A percentile compares a stretch with the other conserved stretches of the same genome.
Conservation (phyloP, 2,797 vertebrate species). For the Lerista edwardsae region DNA sequence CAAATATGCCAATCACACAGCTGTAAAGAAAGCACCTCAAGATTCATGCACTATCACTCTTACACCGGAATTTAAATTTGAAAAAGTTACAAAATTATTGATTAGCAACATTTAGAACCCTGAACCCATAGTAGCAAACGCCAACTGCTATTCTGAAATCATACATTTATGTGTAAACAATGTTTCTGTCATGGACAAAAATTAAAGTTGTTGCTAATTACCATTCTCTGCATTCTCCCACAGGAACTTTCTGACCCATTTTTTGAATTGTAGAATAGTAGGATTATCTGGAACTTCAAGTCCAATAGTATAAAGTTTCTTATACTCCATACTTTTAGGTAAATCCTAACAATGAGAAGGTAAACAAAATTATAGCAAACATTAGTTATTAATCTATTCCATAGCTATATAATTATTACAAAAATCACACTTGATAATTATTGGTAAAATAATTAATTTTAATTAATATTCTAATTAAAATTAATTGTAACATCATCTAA, state of each 20-base stretch:
- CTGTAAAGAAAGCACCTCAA: neutral
- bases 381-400: neutral
- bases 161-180: conserved; percentile 23
- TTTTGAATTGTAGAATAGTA: conserved; percentile 79
- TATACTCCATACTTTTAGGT: conserved; percentile 75
- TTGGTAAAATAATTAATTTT: no score
- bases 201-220: conserved; percentile 60
- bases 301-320: conserved; percentile 76
- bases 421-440: no score
- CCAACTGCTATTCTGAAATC: conserved; percentile 7
- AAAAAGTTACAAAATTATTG: neutral
- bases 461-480: no score
- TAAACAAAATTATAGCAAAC: conserved; percentile 38
- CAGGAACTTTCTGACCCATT: conserved; percentile 76
- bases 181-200: neutral
- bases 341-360: conserved; percentile 70
- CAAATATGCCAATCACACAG: neutral
- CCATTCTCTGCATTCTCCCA: conserved; percentile 76
- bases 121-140: neutral
- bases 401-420: no score
- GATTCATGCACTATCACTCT: no score
- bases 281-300: conserved; percentile 76
- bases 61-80: no score
- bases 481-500: no score
- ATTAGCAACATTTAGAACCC: neutral